Base-by-base conservation (phyloP, 2,113 vertebrate genomes). In the Odobenus rosmarus region DNA sequence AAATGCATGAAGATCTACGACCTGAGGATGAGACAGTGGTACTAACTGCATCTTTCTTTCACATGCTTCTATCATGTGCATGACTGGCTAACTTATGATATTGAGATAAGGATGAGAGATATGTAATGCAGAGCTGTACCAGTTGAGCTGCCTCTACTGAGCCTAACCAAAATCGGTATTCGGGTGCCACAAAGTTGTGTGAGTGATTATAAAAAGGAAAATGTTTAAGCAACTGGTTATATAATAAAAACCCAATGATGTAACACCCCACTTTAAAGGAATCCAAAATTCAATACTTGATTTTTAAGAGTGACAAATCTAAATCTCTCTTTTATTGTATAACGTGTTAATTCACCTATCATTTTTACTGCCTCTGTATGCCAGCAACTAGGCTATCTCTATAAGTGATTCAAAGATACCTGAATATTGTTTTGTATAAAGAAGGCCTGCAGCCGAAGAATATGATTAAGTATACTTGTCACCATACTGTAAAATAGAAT, bases 211-310 rank as follows among this genome's bases (percentile, higher is more conserved):
- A 8, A 77, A 77, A 67, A 85, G 77, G 33, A 69, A 49, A 76
- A 28, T 28, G 16, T 86, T 64, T 86, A 72, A 59, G 11, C 49
- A 85, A 57, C 36, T 49, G 1, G 9, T 82, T 90, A 82, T 79
- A 19, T 53, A 88, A 79, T 59, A 76, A 90, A 87, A 69, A 77
- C 7, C 80, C 33, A 90, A 13, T 39, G 16, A 95, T 67, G 33
- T 11, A 67, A 69, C 42, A 64, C 7, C 3, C 19, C 57, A 77
- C 39, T 42, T 71, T 83, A 79, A 82, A 26, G 3, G 57, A 80
- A 28, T 3, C 19, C 7, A 6, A 69, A 79, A 42, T 82, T 82
- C 55, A 67, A 76, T n/a, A 83, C 18, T 46, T 84, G 18, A 62
- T 28, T 67, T 74, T 93, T 85, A 53, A 76, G 74, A 49, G 2